These are phyloP conservation scores for Semicossyphus pulcher DNA, from an alignment of 2,113 vertebrate species.

Conservation along the genomic window DNA sequence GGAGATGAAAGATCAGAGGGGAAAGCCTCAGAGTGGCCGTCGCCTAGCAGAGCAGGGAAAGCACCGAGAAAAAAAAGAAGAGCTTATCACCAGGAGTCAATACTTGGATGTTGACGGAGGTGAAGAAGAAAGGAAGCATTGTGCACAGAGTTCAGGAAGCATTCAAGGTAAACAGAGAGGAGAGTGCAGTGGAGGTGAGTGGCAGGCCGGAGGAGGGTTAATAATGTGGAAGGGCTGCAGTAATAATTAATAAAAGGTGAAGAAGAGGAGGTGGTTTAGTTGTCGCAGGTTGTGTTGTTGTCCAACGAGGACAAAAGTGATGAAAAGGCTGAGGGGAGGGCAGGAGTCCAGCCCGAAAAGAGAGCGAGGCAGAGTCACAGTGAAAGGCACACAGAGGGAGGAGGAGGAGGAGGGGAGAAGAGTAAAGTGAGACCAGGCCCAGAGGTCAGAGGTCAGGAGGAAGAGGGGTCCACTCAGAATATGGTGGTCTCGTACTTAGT, in stretches of 20 bases:
- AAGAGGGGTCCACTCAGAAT: constrained; percentile 87
- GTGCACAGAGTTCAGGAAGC: constrained; percentile 33
- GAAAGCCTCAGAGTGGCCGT: constrained; percentile 76
- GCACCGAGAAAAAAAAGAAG: constrained; percentile 65
- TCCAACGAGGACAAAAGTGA: constrained; percentile 16
- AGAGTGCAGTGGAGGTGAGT: constrained; percentile 19
- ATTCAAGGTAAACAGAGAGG: constrained; percentile 21
- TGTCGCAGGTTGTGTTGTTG: constrained; percentile 13
- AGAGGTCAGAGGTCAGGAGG: constrained; percentile 36
- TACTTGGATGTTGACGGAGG: constrained; percentile 22
- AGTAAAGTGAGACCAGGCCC: constrained; percentile 33
- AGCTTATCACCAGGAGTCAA: constrained; percentile 54
- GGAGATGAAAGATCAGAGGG: constrained; percentile 55
- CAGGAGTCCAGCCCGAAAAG: constrained; percentile 42
- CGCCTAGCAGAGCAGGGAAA: constrained; percentile 70
- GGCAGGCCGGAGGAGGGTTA: constrained; percentile 12
- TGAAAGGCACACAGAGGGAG: constrained; percentile 76
- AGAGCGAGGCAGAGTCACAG: constrained; percentile 52
- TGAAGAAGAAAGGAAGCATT: background rate
- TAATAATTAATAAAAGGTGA: constrained; percentile 9
- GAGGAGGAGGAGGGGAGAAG: constrained; percentile 25
- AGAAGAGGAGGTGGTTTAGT: constrained; percentile 9
- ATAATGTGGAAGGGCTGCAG: constrained; percentile 13
- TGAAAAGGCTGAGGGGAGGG: background rate
- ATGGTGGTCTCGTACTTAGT: constrained; percentile 99